These are phyloP conservation scores for Nesogale talazaci DNA, from an alignment of 2,113 vertebrate species.

Conservation along the genomic window DNA sequence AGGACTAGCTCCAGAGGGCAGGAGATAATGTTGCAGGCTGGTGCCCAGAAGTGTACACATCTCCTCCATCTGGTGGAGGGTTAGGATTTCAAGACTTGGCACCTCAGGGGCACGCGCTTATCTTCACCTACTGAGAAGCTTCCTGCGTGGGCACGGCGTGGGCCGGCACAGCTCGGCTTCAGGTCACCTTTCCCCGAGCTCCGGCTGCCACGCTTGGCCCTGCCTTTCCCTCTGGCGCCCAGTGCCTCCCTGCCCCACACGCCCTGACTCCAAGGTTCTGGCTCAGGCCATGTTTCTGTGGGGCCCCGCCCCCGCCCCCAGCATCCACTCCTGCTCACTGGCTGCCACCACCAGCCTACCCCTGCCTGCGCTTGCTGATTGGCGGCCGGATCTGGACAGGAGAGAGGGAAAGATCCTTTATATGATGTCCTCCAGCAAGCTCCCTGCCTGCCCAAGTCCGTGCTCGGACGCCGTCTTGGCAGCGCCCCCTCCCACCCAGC, in stretches of 20 bases:
- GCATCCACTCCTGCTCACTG: neutral
- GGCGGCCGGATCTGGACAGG: neutral
- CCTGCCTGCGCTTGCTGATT: neutral
- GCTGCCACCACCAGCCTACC: too few relatives aligned
- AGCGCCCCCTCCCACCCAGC: too few relatives aligned
- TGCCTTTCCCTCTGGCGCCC: neutral
- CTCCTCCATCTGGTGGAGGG: too few relatives aligned
- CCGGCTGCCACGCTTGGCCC: too few relatives aligned
- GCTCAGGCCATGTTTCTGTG: neutral
- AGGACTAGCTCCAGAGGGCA: neutral
- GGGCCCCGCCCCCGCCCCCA: neutral
- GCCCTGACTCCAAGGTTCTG: too few relatives aligned
- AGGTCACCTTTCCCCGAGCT: neutral
- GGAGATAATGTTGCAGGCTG: neutral
- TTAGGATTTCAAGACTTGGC: neutral
- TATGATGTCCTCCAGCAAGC: too few relatives aligned
- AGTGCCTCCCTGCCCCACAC: neutral
- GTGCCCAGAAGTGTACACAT: neutral
- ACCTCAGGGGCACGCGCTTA: too few relatives aligned
- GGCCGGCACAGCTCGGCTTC: too few relatives aligned
- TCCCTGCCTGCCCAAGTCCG: too few relatives aligned
- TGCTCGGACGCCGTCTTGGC: too few relatives aligned
- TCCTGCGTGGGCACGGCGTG: too few relatives aligned
- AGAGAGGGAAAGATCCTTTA: neutral
- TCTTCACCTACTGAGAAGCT: neutral